Conservation (phyloP, 2,888 invertebrate genomes). For the Cyclophora punctaria region DNA sequence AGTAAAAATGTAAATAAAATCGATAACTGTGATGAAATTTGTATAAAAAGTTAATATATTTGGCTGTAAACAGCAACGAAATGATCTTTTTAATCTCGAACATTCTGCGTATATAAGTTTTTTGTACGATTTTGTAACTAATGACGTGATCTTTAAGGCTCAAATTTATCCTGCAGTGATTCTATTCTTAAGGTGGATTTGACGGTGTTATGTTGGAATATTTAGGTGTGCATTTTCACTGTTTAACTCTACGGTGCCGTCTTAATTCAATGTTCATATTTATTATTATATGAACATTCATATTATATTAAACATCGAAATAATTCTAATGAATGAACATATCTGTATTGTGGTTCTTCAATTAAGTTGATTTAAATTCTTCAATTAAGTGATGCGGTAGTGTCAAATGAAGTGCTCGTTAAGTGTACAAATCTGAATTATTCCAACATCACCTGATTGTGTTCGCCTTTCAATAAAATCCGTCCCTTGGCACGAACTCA, state of each 20-base stretch:
- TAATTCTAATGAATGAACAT: no score
- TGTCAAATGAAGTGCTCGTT: no score
- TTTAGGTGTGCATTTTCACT: background rate
- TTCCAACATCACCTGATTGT: no score
- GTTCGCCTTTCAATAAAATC: slow-evolving; percentile 29
- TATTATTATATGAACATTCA: no score
- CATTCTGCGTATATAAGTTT: slow-evolving; percentile 4
- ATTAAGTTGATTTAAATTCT: no score
- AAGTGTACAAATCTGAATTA: no score
- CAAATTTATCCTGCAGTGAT: slow-evolving; percentile 9
- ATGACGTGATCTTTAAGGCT: slow-evolving; percentile 4
- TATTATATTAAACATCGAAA: no score
- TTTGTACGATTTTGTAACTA: slow-evolving; percentile 2
- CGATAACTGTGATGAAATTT: slow-evolving; percentile 54
- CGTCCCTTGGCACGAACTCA: slow-evolving; percentile 58
- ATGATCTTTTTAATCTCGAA: slow-evolving; percentile 17
- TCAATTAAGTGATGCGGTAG: no score
- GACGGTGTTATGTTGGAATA: background rate
- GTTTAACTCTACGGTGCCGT: no score
- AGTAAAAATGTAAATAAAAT: slow-evolving; percentile 55
- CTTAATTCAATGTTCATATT: no score
- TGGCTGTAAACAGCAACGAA: slow-evolving; percentile 67
- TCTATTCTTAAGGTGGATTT: background rate
- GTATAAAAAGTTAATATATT: slow-evolving; percentile 35
- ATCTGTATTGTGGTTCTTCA: no score